phyloP scores from a whole-genome alignment of 2,113 vertebrate species.

The Myxocyprinus asiaticus region DNA sequence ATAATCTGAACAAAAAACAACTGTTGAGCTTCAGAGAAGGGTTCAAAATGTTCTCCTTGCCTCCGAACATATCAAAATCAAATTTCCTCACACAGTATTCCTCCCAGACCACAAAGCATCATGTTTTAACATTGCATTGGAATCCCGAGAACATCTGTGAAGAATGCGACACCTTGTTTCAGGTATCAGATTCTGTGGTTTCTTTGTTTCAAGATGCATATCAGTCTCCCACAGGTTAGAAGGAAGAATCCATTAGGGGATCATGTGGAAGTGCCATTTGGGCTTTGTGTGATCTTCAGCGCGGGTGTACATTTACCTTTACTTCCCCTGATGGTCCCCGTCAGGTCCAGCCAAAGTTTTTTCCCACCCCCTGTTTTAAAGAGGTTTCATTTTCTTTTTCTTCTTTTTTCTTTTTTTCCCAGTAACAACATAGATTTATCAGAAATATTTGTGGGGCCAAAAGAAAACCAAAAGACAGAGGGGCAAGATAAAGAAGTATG shows the following conservation, averaged over 20 bases:
- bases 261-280: conserved; percentile 41
- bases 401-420: too few species aligned
- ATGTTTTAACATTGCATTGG: conserved; percentile 22
- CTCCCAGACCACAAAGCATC: background rate
- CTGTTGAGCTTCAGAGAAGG: background rate
- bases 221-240: conserved; percentile 44
- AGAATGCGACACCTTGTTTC: conserved; percentile 45
- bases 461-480: background rate
- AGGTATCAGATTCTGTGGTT: conserved; percentile 44
- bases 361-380: background rate
- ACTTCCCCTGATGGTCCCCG: conserved; percentile 42
- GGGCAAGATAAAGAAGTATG: background rate
- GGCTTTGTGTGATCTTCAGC: conserved; percentile 46
- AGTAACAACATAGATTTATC: too few species aligned
- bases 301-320: conserved; percentile 44
- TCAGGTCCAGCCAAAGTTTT: conserved; percentile 2
- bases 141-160: conserved; percentile 16
- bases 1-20: background rate
- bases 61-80: conserved; percentile 8
- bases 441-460: background rate
- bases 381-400: too few species aligned
- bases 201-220: conserved; percentile 18
- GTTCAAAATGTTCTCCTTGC: background rate
- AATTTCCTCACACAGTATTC: background rate
- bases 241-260: conserved; percentile 53